Evolutionary conservation across 2,888 invertebrate genomes (phyloP).

Genomic region (Cerceris ruficornis): DNA sequence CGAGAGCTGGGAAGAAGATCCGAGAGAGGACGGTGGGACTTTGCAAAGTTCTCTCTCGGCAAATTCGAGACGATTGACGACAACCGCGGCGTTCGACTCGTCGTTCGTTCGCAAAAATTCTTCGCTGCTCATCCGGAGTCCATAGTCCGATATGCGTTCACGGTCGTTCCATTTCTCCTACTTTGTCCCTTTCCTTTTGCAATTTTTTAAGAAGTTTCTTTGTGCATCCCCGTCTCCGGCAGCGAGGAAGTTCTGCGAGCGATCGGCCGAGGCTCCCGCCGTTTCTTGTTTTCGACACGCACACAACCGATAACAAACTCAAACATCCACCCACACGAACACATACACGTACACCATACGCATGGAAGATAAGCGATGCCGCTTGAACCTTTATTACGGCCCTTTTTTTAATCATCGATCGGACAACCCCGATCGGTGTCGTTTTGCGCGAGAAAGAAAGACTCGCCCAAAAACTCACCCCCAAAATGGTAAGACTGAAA

Average conservation of each 20-base stretch:
- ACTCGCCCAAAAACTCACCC: conserved; percentile 52
- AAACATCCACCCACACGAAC: too few relatives aligned
- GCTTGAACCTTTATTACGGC: too few relatives aligned
- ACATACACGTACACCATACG: too few relatives aligned
- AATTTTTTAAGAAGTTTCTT: neutral
- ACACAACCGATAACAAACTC: neutral
- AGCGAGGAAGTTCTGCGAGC: neutral
- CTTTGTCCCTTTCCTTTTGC: neutral
- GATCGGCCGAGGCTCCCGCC: neutral
- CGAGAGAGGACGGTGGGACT: conserved; percentile 9
- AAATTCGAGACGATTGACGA: conserved; percentile 41
- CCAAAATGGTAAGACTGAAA: conserved; percentile 72
- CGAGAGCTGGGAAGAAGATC: conserved; percentile 1
- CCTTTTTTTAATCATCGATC: conserved; percentile 22
- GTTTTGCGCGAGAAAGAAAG: conserved; percentile 29
- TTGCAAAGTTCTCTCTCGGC: conserved; percentile 45
- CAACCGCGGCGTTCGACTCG: conserved; percentile 37
- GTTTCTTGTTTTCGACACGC: conserved; percentile 13
- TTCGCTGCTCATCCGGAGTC: conserved; percentile 4
- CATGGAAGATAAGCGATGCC: too few relatives aligned
- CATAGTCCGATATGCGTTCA: neutral
- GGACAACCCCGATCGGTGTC: conserved; percentile 14
- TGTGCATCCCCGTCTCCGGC: neutral
- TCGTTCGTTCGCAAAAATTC: conserved; percentile 56
- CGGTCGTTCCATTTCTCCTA: neutral